Percentiles rank a stretch among this genome's conserved stretches.
Evolutionary conservation across 1,140 invertebrate species (phyloP).

Genomic region (Tachypleus tridentatus): DNA sequence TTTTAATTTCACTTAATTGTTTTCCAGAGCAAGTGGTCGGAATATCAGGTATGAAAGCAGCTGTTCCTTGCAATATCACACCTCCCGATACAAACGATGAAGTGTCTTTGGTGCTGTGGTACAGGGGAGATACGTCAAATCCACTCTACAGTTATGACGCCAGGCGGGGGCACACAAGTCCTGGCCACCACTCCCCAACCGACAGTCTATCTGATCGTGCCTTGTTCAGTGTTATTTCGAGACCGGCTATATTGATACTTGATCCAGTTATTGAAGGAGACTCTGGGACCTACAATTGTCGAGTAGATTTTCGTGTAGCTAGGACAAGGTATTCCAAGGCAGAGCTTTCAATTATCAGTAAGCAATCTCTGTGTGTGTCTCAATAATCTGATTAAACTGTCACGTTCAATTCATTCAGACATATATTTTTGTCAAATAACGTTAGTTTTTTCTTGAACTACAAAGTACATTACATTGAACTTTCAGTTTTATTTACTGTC

Average conservation of each 20-base stretch:
- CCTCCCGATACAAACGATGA: constrained; percentile 55
- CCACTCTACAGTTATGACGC: constrained; percentile 50
- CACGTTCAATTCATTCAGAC: too few relatives aligned
- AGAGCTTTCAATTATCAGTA: too few relatives aligned
- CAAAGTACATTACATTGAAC: too few relatives aligned
- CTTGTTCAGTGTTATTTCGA: constrained; percentile 16
- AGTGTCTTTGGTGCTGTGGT: constrained; percentile 84
- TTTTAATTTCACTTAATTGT: too few relatives aligned
- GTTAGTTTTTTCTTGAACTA: too few relatives aligned
- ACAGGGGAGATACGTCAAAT: constrained; percentile 63
- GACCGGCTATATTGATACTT: constrained; percentile 51
- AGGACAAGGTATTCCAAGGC: constrained; percentile 42
- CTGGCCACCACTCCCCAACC: constrained; percentile 20
- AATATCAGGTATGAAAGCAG: constrained; percentile 3
- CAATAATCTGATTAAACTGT: too few relatives aligned
- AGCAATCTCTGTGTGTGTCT: too few relatives aligned
- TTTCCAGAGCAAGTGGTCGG: too few relatives aligned
- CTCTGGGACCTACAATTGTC: constrained; percentile 69
- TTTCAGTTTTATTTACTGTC: too few relatives aligned
- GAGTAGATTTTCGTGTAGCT: constrained; percentile 80
- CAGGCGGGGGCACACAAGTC: constrained; percentile 9
- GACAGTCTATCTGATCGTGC: constrained; percentile 16
- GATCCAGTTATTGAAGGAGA: constrained; percentile 63
- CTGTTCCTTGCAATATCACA: constrained; percentile 69
- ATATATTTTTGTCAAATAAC: too few relatives aligned